Percentiles rank a stretch among this genome's conserved stretches.
Evolutionary conservation across 2,888 invertebrate species (phyloP).

Genomic region (Lottia scabra): DNA sequence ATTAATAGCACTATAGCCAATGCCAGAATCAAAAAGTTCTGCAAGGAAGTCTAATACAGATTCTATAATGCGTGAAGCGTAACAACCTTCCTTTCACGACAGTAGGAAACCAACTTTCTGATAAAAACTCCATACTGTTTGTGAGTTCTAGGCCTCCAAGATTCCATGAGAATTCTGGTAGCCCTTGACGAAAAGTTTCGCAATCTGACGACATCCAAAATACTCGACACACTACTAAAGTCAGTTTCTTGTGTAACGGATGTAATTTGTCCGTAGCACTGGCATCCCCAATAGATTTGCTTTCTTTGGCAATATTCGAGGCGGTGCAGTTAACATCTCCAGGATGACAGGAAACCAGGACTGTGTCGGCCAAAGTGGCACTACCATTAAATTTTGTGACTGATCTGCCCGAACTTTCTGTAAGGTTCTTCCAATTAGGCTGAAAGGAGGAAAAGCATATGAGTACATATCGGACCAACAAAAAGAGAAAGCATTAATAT

Average conservation of each 20-base stretch:
- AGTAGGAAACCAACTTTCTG: not conserved
- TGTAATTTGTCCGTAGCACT: not conserved
- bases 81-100: not conserved
- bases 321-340: conserved; percentile 1
- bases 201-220: not conserved
- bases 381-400: conserved; percentile 14
- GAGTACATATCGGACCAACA: conserved; percentile 9
- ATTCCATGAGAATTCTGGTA: conserved; percentile 22
- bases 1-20: not conserved
- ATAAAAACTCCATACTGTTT: not conserved
- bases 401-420: conserved; percentile 21
- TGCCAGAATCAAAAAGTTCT: not conserved
- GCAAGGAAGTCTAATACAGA: not conserved
- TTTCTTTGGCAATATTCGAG: not conserved
- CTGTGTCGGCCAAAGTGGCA: conserved; percentile 26
- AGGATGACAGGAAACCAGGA: conserved; percentile 20
- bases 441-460: conserved; percentile 28
- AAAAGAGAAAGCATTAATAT: conserved; percentile 19
- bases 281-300: not conserved
- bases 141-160: not conserved
- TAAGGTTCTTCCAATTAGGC: conserved; percentile 9
- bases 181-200: conserved; percentile 16
- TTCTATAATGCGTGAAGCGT: not conserved
- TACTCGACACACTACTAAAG: not conserved
- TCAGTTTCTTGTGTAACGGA: not conserved